phyloP scores from a whole-genome alignment of 2,888 invertebrate species.

The Pristionchus exspectatus region DNA sequence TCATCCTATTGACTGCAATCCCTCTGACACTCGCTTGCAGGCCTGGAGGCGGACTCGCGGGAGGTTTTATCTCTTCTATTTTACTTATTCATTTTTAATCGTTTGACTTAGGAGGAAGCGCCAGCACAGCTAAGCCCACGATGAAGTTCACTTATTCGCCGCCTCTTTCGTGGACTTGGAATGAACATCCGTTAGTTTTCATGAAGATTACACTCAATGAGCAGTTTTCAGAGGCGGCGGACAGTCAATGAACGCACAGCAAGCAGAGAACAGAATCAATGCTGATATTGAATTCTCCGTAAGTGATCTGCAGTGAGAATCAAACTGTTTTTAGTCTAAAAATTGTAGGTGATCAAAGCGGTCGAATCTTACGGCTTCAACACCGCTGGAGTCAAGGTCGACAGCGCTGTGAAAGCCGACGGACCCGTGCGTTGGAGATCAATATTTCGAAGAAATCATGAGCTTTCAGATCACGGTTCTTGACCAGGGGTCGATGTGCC shows the following conservation, averaged over 20 bases:
- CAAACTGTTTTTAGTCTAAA: background rate
- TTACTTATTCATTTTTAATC: background rate
- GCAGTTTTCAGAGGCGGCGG: background rate
- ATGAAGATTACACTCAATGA: background rate
- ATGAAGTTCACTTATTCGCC: conserved; percentile 34
- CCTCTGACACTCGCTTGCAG: background rate
- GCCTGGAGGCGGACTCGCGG: background rate
- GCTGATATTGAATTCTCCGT: conserved; percentile 8
- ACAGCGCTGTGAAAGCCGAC: conserved; percentile 1
- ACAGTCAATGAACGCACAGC: background rate
- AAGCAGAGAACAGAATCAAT: conserved; percentile 24
- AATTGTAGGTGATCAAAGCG: background rate
- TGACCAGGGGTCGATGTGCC: background rate
- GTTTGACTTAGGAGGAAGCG: background rate
- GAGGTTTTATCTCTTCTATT: background rate
- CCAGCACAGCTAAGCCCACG: background rate
- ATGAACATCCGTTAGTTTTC: background rate
- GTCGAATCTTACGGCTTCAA: conserved; percentile 26
- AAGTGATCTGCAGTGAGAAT: too few relatives aligned
- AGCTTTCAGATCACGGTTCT: background rate
- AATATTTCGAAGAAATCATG: too few relatives aligned
- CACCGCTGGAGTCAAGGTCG: background rate
- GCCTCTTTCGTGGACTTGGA: conserved; percentile 12
- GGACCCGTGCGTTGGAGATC: background rate
- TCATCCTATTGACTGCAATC: background rate